phyloP scores from a whole-genome alignment of 2,113 vertebrate species.

The Marmota flaviventris region DNA sequence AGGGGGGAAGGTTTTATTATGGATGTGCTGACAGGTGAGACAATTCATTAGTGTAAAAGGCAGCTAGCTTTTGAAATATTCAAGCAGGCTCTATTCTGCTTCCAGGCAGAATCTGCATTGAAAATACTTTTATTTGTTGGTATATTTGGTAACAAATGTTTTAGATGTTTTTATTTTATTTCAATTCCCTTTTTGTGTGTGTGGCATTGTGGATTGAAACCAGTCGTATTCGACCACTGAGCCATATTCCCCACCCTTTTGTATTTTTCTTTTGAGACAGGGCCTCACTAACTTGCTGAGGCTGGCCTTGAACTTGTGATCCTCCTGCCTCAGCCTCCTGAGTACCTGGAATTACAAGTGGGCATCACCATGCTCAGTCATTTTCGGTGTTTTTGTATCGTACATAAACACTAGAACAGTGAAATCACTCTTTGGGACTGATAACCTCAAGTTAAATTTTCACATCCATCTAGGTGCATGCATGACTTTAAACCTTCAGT shows the following conservation, averaged over 20 bases:
- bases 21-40: background rate
- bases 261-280: too few species aligned
- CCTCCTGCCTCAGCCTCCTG: too few species aligned
- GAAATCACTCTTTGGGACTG: background rate
- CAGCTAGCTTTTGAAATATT: too few species aligned
- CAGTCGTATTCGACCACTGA: too few species aligned
- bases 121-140: background rate
- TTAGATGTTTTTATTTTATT: background rate
- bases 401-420: background rate
- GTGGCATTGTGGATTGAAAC: too few species aligned
- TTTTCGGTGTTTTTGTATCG: background rate
- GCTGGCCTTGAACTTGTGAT: too few species aligned
- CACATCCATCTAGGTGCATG: background rate
- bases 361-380: too few species aligned
- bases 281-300: too few species aligned
- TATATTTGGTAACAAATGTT: background rate
- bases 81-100: background rate
- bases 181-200: too few species aligned
- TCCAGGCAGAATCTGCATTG: background rate
- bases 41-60: background rate
- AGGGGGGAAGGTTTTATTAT: background rate
- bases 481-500: background rate
- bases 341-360: too few species aligned
- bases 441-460: background rate
- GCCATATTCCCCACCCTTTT: too few species aligned